Conservation (phyloP, 2,113 vertebrate species). For the Bothrops jararaca region DNA sequence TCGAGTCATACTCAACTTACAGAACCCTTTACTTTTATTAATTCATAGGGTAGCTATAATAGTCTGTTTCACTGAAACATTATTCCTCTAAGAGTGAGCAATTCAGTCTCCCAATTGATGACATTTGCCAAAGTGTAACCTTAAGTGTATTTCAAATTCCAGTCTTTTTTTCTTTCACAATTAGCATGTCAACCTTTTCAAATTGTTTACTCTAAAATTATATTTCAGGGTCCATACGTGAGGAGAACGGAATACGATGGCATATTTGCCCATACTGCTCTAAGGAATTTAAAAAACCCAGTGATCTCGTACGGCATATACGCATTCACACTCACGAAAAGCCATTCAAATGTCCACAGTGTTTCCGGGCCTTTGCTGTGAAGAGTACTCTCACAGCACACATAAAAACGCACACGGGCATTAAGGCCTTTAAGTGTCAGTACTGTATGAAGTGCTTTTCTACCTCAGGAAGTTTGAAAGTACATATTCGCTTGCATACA, state of each 20-base stretch:
- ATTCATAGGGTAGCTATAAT: not conserved
- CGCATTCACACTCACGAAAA: slow-evolving; percentile 98
- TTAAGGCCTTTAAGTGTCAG: slow-evolving; percentile 97
- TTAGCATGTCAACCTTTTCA: not conserved
- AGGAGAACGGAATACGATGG: slow-evolving; percentile 94
- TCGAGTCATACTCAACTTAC: not conserved
- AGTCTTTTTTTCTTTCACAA: not conserved
- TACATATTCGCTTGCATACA: slow-evolving; percentile 96
- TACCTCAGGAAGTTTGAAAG: slow-evolving; percentile 98
- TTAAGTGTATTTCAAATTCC: not conserved
- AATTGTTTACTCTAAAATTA: not conserved
- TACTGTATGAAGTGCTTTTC: slow-evolving; percentile 97
- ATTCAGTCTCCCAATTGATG: not conserved
- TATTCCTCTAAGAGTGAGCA: not conserved
- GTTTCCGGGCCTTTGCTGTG: slow-evolving; percentile 95
- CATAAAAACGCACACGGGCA: slow-evolving; percentile 95
- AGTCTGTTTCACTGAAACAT: not conserved
- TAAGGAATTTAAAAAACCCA: slow-evolving; percentile 98
- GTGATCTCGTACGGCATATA: slow-evolving; percentile 95
- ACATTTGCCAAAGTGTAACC: not conserved
- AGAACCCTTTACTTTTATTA: not conserved
- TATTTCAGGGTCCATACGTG: slow-evolving; percentile 86
- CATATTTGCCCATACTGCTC: slow-evolving; percentile 94
- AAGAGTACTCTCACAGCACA: slow-evolving; percentile 98
- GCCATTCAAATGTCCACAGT: slow-evolving; percentile 98